A percentile compares a stretch with the other conserved stretches of the same genome.
phyloP scores from a whole-genome alignment of 64 coral and sea anemone species.

The Dendrophyllia cribrosa region DNA sequence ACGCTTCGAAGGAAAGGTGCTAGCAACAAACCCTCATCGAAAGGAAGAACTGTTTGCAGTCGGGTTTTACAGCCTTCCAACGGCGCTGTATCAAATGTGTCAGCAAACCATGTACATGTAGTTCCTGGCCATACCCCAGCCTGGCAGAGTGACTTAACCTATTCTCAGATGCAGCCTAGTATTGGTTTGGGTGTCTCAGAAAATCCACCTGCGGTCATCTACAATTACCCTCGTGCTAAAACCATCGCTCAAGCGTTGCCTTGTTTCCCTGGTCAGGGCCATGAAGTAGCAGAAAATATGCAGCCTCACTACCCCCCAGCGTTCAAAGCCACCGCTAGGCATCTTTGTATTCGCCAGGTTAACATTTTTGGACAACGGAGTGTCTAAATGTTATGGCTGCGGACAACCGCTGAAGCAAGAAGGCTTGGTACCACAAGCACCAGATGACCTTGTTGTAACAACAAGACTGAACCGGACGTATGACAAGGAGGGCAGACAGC shows the following conservation, averaged over 20 bases:
- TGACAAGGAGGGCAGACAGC: slow-evolving; percentile 15
- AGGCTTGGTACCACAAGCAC: not conserved
- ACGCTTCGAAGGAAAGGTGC: slow-evolving; percentile 37
- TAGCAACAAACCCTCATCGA: slow-evolving; percentile 45
- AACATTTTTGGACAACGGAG: slow-evolving; percentile 2
- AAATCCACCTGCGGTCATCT: not conserved
- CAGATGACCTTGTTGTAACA: slow-evolving; percentile 13
- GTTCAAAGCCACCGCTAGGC: slow-evolving; percentile 21
- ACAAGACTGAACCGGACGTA: slow-evolving; percentile 4
- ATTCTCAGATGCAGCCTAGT: too few species aligned
- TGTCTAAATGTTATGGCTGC: slow-evolving; percentile 37
- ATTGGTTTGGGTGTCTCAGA: not conserved
- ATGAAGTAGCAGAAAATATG: not conserved
- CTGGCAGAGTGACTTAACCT: too few species aligned
- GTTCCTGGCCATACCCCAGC: too few species aligned
- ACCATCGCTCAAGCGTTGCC: not conserved
- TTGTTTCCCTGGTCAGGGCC: too few species aligned
- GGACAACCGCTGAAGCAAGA: not conserved
- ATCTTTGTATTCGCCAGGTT: slow-evolving; percentile 20
- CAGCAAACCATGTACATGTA: not conserved
- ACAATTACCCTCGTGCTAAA: not conserved
- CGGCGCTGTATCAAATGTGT: not conserved
- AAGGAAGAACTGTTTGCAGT: slow-evolving; percentile 44
- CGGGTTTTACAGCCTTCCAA: slow-evolving; percentile 39
- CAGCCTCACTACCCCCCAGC: not conserved